These are phyloP conservation scores for Ephestia elutella DNA, from an alignment of 1,140 invertebrate genomes.

Conservation along the genomic window DNA sequence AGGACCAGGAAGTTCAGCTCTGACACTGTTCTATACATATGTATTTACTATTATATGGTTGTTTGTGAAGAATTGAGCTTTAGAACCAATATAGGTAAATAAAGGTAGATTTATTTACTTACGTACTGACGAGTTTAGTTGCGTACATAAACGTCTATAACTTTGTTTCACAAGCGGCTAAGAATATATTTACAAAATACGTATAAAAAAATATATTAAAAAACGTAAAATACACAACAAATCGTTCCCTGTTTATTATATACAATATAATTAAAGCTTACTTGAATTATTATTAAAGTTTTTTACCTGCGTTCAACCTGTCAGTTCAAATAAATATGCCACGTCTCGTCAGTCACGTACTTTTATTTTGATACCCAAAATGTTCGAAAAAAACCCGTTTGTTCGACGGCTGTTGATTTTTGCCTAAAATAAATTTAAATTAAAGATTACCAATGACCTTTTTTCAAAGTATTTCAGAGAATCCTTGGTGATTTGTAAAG, in stretches of 20 bases:
- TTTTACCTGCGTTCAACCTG: slow-evolving; percentile 6
- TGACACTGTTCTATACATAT: no score
- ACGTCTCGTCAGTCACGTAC: neutral
- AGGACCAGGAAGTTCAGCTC: no score
- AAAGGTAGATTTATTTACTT: no score
- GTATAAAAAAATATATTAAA: no score
- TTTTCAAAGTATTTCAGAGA: neutral
- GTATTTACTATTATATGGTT: no score
- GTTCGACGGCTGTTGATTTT: neutral
- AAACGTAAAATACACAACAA: neutral
- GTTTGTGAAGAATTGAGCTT: no score
- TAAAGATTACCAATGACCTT: neutral
- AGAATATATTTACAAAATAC: no score
- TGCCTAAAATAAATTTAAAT: neutral
- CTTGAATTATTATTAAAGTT: neutral
- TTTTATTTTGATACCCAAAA: slow-evolving; percentile 1
- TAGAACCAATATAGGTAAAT: no score
- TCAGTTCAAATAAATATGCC: slow-evolving; percentile 4
- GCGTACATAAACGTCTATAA: no score
- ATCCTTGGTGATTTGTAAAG: neutral
- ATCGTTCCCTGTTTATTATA: neutral
- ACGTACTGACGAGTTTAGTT: no score
- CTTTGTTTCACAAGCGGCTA: no score
- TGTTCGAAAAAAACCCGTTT: neutral
- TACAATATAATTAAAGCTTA: neutral